Evolutionary conservation across 2,113 vertebrate species (phyloP), one percentile per base, ranked within the genome.

Genomic region (Dicaeum eximium): DNA sequence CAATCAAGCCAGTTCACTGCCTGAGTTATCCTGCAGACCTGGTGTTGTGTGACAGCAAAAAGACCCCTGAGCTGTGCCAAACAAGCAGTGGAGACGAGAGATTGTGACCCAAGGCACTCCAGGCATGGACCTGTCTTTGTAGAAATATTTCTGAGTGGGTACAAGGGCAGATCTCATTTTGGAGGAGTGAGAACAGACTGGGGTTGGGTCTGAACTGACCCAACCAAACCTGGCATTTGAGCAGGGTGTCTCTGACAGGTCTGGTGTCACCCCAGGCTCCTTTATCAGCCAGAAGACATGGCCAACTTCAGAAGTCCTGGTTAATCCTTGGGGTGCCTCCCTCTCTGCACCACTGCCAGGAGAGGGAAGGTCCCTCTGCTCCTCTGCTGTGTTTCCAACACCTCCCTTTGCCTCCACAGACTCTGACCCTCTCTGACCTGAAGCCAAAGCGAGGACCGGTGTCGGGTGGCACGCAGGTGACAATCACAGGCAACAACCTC

Each of bases 391-490:
- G 45, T n/a, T 70, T 75, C 70, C 74, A 92, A 85, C 65, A 13
- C 22, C 6, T 61, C 40, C n/a, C 11, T 95, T 96, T 95, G 71
- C 78, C 89, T 92, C 72, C 77, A 31, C 97, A 99, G 99, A 98
- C 98, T 22, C 98, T 99, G 81, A 98, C 98, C 9, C 98, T 99
- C 51, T 97, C 96, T 19, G 98, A 98, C 93, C 97, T 99, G 61
- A 99, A 98, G 91, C 99, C 99, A 0, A 98, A 92, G 86, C 95
- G 98, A 66, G 99, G 99, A 6, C 99, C 99, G 2, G 98, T 99
- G 90, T 99, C 99, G 0, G 99, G 99, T 38, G 99, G 99, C 74
- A 99, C 99, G 14, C 98, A 99, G 30, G 99, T 99, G 97, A 99
- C 99, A 69, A 99, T 99, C 94, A 99, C 98, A 0, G 99, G 99